phyloP scores from a whole-genome alignment of 2,888 invertebrate genomes.

The Tricholauxania praeusta region DNA sequence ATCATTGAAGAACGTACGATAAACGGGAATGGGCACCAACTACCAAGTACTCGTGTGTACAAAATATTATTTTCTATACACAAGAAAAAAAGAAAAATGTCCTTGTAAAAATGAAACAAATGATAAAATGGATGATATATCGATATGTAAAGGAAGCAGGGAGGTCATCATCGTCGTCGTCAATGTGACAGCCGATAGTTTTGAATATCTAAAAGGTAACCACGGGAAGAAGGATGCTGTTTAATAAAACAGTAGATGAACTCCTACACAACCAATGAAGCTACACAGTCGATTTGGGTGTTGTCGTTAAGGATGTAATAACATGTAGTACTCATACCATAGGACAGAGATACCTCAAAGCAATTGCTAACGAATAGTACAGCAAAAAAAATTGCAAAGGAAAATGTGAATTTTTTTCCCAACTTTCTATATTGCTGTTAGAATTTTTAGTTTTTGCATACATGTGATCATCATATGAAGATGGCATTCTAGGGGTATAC shows the following conservation, averaged over 20 bases:
- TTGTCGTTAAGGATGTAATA: too few relatives aligned
- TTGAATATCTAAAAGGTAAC: not conserved
- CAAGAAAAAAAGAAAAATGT: not conserved
- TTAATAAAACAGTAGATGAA: not conserved
- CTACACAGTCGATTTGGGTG: not conserved
- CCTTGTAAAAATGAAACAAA: not conserved
- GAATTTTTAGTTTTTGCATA: not conserved
- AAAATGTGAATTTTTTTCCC: constrained; percentile 5
- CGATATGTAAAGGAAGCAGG: not conserved
- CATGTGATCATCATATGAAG: not conserved
- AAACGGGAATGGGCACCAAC: too few relatives aligned
- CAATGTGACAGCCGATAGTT: not conserved
- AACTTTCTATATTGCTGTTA: not conserved
- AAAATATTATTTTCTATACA: constrained; percentile 10
- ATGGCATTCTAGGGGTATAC: not conserved
- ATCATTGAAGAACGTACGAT: not conserved
- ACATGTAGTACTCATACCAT: not conserved
- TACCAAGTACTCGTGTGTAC: constrained; percentile 11
- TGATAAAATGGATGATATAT: not conserved
- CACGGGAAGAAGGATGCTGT: not conserved
- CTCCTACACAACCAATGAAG: not conserved
- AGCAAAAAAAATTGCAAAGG: not conserved
- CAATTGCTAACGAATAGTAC: not conserved
- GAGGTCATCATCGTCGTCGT: not conserved
- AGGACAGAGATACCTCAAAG: constrained; percentile 1